phyloP scores from a whole-genome alignment of 2,113 vertebrate genomes.

The Irena cyanogastra region DNA sequence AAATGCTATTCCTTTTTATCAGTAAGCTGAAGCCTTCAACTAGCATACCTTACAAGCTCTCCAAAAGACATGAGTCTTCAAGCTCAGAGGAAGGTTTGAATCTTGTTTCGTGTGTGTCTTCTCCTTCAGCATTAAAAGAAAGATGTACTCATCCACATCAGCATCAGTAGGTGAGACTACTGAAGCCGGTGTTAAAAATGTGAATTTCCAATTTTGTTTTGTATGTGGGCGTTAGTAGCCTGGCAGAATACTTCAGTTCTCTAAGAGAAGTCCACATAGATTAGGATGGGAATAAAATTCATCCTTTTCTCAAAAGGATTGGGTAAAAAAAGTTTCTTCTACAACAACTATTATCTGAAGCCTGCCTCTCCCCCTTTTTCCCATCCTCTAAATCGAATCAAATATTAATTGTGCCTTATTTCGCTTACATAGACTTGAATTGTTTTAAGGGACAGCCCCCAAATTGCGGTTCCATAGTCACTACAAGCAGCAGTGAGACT shows the following conservation, averaged over 20 bases:
- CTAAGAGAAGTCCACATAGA: conserved; percentile 44
- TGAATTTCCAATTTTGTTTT: conserved; percentile 71
- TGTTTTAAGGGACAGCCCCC: conserved; percentile 76
- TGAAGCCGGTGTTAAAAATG: conserved; percentile 72
- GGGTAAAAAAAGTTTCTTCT: conserved; percentile 69
- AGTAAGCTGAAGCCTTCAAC: conserved; percentile 63
- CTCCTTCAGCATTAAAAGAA: conserved; percentile 57
- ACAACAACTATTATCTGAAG: conserved; percentile 72
- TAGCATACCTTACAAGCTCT: conserved; percentile 57
- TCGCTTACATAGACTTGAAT: conserved; percentile 84
- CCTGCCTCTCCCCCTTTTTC: conserved; percentile 65
- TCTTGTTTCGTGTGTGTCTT: conserved; percentile 49
- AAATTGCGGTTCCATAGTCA: conserved; percentile 68
- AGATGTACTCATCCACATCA: conserved; percentile 60
- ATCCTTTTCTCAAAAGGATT: conserved; percentile 49
- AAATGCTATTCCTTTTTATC: conserved; percentile 54
- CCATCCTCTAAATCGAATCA: conserved; percentile 72
- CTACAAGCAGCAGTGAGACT: conserved; percentile 75
- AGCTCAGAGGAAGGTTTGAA: conserved; percentile 54
- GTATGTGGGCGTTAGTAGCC: conserved; percentile 16
- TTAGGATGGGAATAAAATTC: conserved; percentile 37
- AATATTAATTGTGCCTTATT: conserved; percentile 99
- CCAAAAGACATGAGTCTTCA: conserved; percentile 41
- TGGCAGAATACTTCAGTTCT: conserved; percentile 58
- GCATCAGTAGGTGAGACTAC: conserved; percentile 77